A percentile compares a stretch with the other conserved stretches of the same genome.
Evolutionary conservation across 2,888 invertebrate species (phyloP).

Genomic region (Drosophila melanosoma): DNA sequence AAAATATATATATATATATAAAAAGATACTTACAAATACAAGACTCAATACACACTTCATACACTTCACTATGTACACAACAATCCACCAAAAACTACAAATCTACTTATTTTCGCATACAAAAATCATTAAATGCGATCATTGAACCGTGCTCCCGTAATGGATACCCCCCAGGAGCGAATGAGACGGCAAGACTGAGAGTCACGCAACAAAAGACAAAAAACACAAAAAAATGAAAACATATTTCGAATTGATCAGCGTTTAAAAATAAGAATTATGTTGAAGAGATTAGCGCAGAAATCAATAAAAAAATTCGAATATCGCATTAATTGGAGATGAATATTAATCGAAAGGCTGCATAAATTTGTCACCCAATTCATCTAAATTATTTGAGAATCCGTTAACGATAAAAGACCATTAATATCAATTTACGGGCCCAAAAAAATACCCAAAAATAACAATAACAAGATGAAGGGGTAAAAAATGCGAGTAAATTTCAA

Average conservation of each 20-base stretch:
- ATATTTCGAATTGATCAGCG: conserved; percentile 47
- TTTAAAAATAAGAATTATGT: conserved; percentile 71
- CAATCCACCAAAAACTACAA: conserved; percentile 57
- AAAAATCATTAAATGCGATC: conserved; percentile 80
- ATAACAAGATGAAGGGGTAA: conserved; percentile 11
- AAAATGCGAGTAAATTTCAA: conserved; percentile 65
- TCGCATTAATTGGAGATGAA: conserved; percentile 45
- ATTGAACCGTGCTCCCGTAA: conserved; percentile 67
- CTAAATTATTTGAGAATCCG: conserved; percentile 54
- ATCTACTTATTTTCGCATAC: conserved; percentile 81
- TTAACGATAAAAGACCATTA: conserved; percentile 52
- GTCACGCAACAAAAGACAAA: conserved; percentile 18
- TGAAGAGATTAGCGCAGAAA: conserved; percentile 57
- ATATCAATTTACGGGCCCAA: conserved; percentile 64
- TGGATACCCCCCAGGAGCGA: conserved; percentile 37
- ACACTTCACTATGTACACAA: conserved; percentile 33
- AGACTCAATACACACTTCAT: conserved; percentile 24
- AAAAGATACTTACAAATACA: conserved; percentile 19
- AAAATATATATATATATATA: background rate
- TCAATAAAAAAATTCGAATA: conserved; percentile 35
- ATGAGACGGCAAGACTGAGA: conserved; percentile 3
- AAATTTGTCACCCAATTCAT: conserved; percentile 72
- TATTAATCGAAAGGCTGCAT: conserved; percentile 65
- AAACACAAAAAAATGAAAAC: background rate
- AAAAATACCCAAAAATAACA: conserved; percentile 33